Percentiles rank a stretch among this genome's conserved stretches.
These are phyloP conservation scores for Notospermus geniculatus DNA, from an alignment of 1,140 invertebrate species.

Conservation along the genomic window DNA sequence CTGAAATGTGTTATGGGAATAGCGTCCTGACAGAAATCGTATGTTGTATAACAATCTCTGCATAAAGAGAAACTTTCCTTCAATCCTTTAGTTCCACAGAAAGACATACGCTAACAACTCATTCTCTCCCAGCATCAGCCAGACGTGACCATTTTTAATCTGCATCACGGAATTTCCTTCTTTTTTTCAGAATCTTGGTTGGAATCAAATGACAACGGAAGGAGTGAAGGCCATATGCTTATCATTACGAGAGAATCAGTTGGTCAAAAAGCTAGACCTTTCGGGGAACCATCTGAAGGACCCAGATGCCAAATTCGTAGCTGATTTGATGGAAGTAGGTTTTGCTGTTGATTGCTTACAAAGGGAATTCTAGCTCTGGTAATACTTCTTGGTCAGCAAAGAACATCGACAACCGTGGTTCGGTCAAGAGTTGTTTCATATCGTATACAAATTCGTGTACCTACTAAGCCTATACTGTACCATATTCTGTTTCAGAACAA, in stretches of 20 bases:
- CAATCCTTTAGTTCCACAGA: no score
- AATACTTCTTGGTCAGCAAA: neutral
- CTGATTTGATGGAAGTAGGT: slow-evolving; percentile 32
- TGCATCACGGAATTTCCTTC: no score
- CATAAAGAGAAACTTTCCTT: no score
- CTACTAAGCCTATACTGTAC: no score
- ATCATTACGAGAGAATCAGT: slow-evolving; percentile 36
- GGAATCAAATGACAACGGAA: slow-evolving; percentile 38
- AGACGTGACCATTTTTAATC: no score
- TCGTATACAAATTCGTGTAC: no score
- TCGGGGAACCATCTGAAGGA: slow-evolving; percentile 34
- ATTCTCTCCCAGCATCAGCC: no score
- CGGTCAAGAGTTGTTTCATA: neutral
- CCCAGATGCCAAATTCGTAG: slow-evolving; percentile 30
- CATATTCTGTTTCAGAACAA: slow-evolving; percentile 23
- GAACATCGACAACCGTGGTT: neutral
- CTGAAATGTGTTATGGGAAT: neutral
- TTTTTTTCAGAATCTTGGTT: slow-evolving; percentile 34
- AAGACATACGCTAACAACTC: no score
- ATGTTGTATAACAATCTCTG: no score
- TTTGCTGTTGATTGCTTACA: neutral
- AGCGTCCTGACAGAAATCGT: neutral
- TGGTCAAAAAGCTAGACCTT: slow-evolving; percentile 37
- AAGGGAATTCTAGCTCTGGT: neutral
- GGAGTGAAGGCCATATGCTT: slow-evolving; percentile 37